Percentiles rank a stretch among this genome's conserved stretches.
Conservation (phyloP, 2,113 vertebrate species). For the Trematomus loennbergii region DNA sequence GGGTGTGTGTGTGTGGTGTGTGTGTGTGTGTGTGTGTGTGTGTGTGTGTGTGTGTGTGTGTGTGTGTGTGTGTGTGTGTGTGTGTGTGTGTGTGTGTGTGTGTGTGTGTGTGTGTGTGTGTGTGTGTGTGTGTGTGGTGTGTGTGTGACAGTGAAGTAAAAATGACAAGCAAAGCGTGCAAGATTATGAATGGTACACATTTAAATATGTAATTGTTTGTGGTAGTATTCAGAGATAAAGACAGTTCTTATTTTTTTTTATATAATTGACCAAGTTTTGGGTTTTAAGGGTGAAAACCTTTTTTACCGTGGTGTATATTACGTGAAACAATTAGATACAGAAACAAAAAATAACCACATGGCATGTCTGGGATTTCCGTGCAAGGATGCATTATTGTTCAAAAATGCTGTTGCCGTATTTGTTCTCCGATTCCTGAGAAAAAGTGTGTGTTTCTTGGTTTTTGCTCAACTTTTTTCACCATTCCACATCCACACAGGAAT, state of each 20-base stretch:
- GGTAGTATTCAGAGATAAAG: neutral
- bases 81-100: constrained; percentile 29
- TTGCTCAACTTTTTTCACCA: neutral
- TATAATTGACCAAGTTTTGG: too few relatives aligned
- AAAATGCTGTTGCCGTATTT: neutral
- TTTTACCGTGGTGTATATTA: too few relatives aligned
- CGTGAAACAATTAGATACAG: too few relatives aligned
- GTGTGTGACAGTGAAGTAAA: constrained; percentile 36
- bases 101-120: constrained; percentile 29
- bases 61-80: constrained; percentile 32
- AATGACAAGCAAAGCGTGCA: constrained; percentile 33
- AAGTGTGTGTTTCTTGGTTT: neutral
- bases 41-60: constrained; percentile 23
- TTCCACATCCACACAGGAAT: neutral
- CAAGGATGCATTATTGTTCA: neutral
- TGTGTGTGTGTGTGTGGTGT: constrained; percentile 35
- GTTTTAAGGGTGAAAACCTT: too few relatives aligned
- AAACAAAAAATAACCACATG: too few relatives aligned
- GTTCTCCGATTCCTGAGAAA: neutral
- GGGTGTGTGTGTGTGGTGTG: neutral
- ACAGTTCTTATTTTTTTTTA: neutral
- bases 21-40: constrained; percentile 34
- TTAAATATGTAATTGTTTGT: neutral
- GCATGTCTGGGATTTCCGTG: neutral
- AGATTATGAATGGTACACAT: neutral